Conservation (phyloP, 2,113 vertebrate species). For the Lophochroa leadbeateri region DNA sequence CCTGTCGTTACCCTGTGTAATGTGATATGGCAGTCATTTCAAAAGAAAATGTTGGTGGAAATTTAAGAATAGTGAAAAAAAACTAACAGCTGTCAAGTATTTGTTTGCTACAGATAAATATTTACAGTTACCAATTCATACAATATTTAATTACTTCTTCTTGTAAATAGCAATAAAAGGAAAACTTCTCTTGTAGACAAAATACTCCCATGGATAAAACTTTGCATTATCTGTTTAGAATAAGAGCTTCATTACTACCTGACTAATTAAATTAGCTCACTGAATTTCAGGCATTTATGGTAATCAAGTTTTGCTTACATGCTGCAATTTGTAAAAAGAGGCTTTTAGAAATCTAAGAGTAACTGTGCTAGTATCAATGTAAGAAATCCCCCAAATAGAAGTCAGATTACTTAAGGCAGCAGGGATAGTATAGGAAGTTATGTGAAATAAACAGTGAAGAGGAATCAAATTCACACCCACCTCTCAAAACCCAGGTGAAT, state of each 20-base stretch:
- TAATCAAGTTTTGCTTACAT: background rate
- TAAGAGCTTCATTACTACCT: background rate
- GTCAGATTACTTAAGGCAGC: background rate
- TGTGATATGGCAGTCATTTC: background rate
- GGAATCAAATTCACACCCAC: background rate
- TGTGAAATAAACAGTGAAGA: background rate
- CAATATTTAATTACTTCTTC: background rate
- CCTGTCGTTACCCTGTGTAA: background rate
- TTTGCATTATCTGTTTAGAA: background rate
- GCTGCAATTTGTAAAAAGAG: background rate
- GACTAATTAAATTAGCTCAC: background rate
- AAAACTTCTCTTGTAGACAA: background rate
- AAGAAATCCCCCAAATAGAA: background rate
- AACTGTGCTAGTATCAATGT: background rate
- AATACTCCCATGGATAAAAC: background rate
- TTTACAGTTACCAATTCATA: background rate
- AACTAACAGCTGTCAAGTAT: background rate
- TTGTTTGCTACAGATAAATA: background rate
- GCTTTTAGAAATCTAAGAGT: background rate
- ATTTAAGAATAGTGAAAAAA: background rate
- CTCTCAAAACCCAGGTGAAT: background rate
- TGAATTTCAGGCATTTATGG: background rate
- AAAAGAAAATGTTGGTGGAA: background rate
- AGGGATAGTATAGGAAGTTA: background rate
- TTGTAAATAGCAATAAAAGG: background rate